These are phyloP conservation scores for Plagodis pulveraria DNA, from an alignment of 2,888 invertebrate species.

Conservation along the genomic window DNA sequence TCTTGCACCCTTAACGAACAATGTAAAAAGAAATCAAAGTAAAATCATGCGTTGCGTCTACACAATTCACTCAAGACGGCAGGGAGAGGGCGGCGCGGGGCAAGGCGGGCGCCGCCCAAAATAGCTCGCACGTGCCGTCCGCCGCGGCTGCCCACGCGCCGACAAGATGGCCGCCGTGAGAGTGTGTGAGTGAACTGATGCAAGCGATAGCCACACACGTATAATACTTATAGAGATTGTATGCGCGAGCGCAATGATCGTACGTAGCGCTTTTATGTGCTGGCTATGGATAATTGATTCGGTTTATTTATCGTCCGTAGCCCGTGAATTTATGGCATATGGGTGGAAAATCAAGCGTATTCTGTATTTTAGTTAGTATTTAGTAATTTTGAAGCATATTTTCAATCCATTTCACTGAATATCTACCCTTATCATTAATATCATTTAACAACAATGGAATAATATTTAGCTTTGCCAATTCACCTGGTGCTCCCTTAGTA, in stretches of 20 bases:
- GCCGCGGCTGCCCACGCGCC: constrained; percentile 80
- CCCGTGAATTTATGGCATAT: constrained; percentile 6
- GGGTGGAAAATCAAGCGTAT: too few relatives aligned
- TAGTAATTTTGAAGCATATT: too few relatives aligned
- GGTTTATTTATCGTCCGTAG: constrained; percentile 23
- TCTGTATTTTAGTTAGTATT: too few relatives aligned
- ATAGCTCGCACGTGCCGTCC: constrained; percentile 83
- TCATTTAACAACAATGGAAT: too few relatives aligned
- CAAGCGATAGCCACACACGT: constrained; percentile 50
- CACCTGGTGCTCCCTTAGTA: too few relatives aligned
- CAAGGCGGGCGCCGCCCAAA: constrained; percentile 69
- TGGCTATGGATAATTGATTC: constrained; percentile 26
- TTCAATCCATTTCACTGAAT: too few relatives aligned
- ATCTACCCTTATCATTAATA: too few relatives aligned
- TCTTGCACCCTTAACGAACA: constrained; percentile 20
- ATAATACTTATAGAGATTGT: constrained; percentile 6
- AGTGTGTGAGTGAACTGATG: constrained; percentile 56
- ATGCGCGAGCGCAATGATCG: constrained; percentile 23
- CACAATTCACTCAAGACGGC: constrained; percentile 48
- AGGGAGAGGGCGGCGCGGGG: constrained; percentile 63
- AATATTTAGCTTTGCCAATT: too few relatives aligned
- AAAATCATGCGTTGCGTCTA: constrained; percentile 51
- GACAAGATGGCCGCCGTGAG: constrained; percentile 75
- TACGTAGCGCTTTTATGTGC: constrained; percentile 21
- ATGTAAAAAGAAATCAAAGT: constrained; percentile 41